These are phyloP conservation scores for Cryptosula pallasiana DNA, from an alignment of 2,888 invertebrate genomes.

Conservation along the genomic window DNA sequence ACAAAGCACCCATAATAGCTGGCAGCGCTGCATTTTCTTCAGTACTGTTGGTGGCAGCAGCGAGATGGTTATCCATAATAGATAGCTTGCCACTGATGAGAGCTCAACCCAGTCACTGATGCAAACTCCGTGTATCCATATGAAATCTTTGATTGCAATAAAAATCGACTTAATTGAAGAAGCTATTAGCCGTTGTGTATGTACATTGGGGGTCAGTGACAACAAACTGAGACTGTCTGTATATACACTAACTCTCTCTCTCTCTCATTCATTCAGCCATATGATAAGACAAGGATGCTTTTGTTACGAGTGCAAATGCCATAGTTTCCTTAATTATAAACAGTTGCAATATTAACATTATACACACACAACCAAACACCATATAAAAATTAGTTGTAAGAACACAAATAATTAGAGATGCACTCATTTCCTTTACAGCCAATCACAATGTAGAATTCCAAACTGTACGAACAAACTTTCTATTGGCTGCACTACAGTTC, in stretches of 20 bases:
- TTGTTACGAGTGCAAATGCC: constrained; percentile 14
- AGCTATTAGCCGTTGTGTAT: not conserved
- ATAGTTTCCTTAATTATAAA: constrained; percentile 11
- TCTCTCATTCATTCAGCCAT: too few species aligned
- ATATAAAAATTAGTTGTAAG: not conserved
- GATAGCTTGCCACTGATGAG: not conserved
- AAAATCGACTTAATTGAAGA: not conserved
- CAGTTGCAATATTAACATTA: constrained; percentile 19
- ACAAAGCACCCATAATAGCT: constrained; percentile 32
- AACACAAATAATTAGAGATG: not conserved
- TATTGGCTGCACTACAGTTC: too few species aligned
- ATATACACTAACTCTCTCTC: too few species aligned
- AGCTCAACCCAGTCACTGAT: not conserved
- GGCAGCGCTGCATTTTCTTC: not conserved
- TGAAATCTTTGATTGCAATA: not conserved
- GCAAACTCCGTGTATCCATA: not conserved
- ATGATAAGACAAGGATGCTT: constrained; percentile 27
- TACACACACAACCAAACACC: not conserved
- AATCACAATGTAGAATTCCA: not conserved
- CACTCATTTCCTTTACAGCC: not conserved
- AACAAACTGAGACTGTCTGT: too few species aligned
- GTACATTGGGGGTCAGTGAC: not conserved
- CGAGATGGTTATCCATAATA: not conserved
- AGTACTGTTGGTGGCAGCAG: not conserved
- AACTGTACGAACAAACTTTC: too few species aligned